phyloP scores from a whole-genome alignment of 2,888 invertebrate species.

The Agriotes lineatus region DNA sequence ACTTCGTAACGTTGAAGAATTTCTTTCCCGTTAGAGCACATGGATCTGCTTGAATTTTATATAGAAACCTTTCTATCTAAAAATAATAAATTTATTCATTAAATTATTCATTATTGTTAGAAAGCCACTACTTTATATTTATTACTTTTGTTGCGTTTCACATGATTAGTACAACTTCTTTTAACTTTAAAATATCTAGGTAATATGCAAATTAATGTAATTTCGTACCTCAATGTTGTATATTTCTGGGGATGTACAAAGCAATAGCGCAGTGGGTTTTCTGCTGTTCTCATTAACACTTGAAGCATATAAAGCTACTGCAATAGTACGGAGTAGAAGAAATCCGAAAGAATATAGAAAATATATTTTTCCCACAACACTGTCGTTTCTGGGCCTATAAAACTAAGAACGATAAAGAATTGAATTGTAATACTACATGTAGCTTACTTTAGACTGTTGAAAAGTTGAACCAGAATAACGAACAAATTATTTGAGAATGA shows the following conservation, averaged over 20 bases:
- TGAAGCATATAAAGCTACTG: constrained; percentile 62
- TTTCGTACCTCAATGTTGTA: constrained; percentile 67
- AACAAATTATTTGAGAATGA: constrained; percentile 80
- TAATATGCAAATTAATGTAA: no score
- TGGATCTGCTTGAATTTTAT: constrained; percentile 59
- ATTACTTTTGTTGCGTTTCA: no score
- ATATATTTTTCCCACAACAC: constrained; percentile 71
- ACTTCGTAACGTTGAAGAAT: constrained; percentile 61
- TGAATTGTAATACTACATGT: no score
- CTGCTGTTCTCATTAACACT: constrained; percentile 62
- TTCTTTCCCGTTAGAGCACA: constrained; percentile 61
- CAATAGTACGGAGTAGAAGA: constrained; percentile 72
- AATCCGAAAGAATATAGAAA: constrained; percentile 77
- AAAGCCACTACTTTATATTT: no score
- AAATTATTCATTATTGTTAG: no score
- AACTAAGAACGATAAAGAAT: neutral
- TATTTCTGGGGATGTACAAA: constrained; percentile 62
- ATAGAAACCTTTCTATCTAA: constrained; percentile 59
- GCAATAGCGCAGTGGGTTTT: constrained; percentile 60
- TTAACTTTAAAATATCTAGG: no score
- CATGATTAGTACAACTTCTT: no score
- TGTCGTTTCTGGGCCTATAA: constrained; percentile 48
- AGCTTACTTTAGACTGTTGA: constrained; percentile 75
- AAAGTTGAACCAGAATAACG: constrained; percentile 80
- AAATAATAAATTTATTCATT: constrained; percentile 28